A percentile compares a stretch with the other conserved stretches of the same genome.
Conservation (phyloP, 1,140 invertebrate species). For the Sarcophaga bullata region DNA sequence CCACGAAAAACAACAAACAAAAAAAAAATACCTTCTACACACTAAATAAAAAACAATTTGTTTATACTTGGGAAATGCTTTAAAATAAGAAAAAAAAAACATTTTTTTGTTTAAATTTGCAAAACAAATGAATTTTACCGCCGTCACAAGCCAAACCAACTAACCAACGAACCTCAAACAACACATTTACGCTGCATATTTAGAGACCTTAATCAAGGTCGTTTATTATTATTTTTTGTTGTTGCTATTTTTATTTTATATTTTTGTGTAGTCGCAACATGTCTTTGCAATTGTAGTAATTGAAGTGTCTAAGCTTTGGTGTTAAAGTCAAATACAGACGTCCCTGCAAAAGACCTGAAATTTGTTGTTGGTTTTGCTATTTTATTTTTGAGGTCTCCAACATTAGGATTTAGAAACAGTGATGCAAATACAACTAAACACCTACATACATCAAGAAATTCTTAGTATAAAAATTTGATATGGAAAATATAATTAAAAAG, state of each 20-base stretch:
- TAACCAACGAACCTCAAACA: not conserved
- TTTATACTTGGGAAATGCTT: not conserved
- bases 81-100: not conserved
- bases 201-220: conserved; percentile 21
- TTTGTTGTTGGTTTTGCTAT: too few relatives aligned
- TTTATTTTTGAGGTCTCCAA: too few relatives aligned
- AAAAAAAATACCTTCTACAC: not conserved
- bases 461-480: too few relatives aligned
- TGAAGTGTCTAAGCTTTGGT: not conserved
- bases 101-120: not conserved
- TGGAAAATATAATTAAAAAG: too few relatives aligned
- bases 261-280: too few relatives aligned
- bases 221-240: not conserved
- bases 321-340: too few relatives aligned
- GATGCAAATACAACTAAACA: too few relatives aligned
- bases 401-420: too few relatives aligned
- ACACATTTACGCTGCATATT: not conserved
- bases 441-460: too few relatives aligned
- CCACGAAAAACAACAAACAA: not conserved
- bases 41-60: not conserved
- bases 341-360: too few relatives aligned
- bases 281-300: not conserved
- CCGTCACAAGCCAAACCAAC: not conserved
- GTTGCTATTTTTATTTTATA: too few relatives aligned
- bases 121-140: not conserved